phyloP scores from a whole-genome alignment of 2,888 invertebrate species.

The Junonia oenone region DNA sequence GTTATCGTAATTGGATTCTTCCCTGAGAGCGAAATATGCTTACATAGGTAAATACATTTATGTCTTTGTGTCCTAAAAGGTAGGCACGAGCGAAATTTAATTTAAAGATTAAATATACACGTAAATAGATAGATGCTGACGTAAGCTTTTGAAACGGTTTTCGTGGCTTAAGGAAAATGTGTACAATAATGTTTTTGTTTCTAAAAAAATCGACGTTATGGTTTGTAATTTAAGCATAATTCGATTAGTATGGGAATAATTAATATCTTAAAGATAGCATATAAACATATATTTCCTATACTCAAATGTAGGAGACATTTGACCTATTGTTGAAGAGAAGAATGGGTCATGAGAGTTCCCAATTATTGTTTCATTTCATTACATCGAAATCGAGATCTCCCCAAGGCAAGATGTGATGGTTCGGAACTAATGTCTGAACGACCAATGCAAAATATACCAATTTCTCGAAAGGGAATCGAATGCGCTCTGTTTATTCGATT shows the following conservation, averaged over 20 bases:
- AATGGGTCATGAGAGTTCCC: too few species aligned
- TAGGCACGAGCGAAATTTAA: conserved; percentile 23
- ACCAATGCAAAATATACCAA: neutral
- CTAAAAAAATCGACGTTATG: too few species aligned
- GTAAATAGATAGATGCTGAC: neutral
- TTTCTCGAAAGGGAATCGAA: neutral
- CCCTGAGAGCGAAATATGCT: conserved; percentile 54
- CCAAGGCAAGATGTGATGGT: neutral
- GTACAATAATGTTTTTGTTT: too few species aligned
- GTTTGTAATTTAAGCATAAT: too few species aligned
- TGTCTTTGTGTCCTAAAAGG: conserved; percentile 28
- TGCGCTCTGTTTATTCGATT: neutral
- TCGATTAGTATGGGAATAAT: too few species aligned
- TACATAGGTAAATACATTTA: conserved; percentile 36
- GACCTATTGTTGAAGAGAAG: too few species aligned
- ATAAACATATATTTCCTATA: too few species aligned
- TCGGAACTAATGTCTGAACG: neutral
- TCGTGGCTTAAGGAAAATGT: neutral
- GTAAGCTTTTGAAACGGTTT: neutral
- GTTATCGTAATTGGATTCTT: conserved; percentile 78
- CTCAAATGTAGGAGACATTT: too few species aligned
- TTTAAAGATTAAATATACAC: conserved; percentile 24
- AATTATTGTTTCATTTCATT: neutral
- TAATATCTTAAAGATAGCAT: too few species aligned
- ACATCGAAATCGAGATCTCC: neutral